Evolutionary conservation across 2,888 invertebrate species (phyloP).

Genomic region (Polietes domitor): DNA sequence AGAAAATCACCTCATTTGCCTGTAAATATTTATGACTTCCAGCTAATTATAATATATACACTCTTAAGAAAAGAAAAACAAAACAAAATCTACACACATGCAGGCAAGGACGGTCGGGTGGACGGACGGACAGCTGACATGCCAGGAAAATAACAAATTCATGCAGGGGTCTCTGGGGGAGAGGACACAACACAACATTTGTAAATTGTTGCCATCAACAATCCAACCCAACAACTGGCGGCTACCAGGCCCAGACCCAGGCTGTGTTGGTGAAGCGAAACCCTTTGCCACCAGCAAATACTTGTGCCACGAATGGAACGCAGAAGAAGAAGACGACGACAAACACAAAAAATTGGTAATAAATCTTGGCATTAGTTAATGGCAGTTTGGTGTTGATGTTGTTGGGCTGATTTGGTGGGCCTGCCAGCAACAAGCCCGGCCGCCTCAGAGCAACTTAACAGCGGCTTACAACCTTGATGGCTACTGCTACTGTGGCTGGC

Average conservation of each 20-base stretch:
- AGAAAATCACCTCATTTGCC: slow-evolving; percentile 10
- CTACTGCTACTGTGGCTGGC: not conserved
- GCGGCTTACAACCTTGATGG: slow-evolving; percentile 30
- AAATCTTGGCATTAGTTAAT: slow-evolving; percentile 50
- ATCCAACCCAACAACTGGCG: not conserved
- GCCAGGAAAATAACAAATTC: not conserved
- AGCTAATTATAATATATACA: slow-evolving; percentile 8
- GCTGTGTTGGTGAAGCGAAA: not conserved
- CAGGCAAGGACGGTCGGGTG: not conserved
- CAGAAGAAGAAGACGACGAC: not conserved
- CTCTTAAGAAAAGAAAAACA: not conserved
- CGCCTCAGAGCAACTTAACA: not conserved
- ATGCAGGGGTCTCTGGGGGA: not conserved
- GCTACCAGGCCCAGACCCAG: slow-evolving; percentile 1
- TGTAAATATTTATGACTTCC: not conserved
- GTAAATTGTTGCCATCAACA: not conserved
- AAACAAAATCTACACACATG: not conserved
- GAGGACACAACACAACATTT: slow-evolving; percentile 7
- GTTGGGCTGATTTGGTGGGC: not conserved
- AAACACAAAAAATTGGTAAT: slow-evolving; percentile 33
- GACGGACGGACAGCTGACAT: not conserved
- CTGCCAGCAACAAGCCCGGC: not conserved
- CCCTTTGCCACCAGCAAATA: not conserved
- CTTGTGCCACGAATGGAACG: not conserved
- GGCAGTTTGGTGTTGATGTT: slow-evolving; percentile 32